Percentiles rank a stretch among this genome's conserved stretches.
These are phyloP conservation scores for Diarsia brunnea DNA, from an alignment of 2,888 invertebrate species.

Conservation along the genomic window DNA sequence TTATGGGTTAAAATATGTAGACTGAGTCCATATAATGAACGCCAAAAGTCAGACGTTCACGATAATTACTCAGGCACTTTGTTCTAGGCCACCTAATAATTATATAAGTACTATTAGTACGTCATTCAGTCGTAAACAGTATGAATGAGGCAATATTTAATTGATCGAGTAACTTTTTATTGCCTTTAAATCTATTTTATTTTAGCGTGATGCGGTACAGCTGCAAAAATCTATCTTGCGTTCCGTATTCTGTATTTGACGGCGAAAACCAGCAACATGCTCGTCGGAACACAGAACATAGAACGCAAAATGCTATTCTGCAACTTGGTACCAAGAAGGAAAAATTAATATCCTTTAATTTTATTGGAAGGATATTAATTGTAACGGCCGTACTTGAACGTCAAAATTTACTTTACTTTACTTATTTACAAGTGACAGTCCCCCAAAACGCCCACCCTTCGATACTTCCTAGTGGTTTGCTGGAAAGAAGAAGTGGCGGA, in stretches of 20 bases:
- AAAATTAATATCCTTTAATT: slow-evolving; percentile 23
- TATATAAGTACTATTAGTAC: background rate
- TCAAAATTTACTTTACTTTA: too few relatives aligned
- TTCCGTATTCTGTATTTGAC: slow-evolving; percentile 5
- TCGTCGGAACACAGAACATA: background rate
- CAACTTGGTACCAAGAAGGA: background rate
- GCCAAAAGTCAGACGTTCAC: slow-evolving; percentile 11
- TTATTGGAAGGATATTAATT: slow-evolving; percentile 19
- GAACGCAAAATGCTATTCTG: slow-evolving; percentile 15
- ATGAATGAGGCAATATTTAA: slow-evolving; percentile 1
- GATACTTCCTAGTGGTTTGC: too few relatives aligned
- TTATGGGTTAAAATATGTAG: slow-evolving; percentile 14
- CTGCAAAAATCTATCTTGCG: background rate
- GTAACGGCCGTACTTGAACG: slow-evolving; percentile 4
- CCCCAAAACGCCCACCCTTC: too few relatives aligned
- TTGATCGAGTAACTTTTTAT: background rate
- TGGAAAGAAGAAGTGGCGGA: too few relatives aligned
- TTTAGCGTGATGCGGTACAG: background rate
- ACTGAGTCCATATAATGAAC: background rate
- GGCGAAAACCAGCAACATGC: too few relatives aligned
- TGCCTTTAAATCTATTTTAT: slow-evolving; percentile 1
- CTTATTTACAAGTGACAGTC: too few relatives aligned
- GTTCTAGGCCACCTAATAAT: slow-evolving; percentile 33
- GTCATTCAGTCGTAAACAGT: slow-evolving; percentile 29
- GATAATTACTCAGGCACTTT: slow-evolving; percentile 1